Conservation (phyloP, 2,797 vertebrate species). For the Spizella passerina region DNA sequence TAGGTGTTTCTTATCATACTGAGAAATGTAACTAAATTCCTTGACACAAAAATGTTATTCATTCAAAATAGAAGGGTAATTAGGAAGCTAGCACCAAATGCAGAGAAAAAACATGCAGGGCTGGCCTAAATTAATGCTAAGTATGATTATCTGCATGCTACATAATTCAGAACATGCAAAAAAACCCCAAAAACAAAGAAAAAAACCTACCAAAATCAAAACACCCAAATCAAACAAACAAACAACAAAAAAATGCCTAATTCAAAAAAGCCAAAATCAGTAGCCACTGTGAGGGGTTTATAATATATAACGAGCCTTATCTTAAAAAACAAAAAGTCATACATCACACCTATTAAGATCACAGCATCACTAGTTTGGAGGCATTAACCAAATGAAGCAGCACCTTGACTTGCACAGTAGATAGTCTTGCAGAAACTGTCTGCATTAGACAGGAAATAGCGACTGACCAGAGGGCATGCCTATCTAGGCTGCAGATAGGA, state of each 20-base stretch:
- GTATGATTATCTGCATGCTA: not conserved
- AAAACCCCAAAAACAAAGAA: not conserved
- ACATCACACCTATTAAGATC: not conserved
- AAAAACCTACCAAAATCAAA: not conserved
- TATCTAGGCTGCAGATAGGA: not conserved
- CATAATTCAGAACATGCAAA: not conserved
- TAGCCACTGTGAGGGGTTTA: not conserved
- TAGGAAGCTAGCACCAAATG: constrained; percentile 15
- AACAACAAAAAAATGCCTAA: not conserved
- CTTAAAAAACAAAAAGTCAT: not conserved
- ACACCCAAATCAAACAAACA: not conserved
- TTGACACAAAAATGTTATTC: not conserved
- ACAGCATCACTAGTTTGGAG: not conserved
- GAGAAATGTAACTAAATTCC: not conserved
- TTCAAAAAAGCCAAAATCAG: not conserved
- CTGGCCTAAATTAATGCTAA: not conserved
- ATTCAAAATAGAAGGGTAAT: not conserved
- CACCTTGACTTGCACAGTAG: not conserved
- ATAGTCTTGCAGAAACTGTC: not conserved
- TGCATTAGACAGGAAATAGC: not conserved
- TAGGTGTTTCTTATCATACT: not conserved
- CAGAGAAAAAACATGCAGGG: not conserved
- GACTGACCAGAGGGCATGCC: not conserved
- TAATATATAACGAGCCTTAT: not conserved
- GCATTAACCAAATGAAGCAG: not conserved